A percentile compares a stretch with the other conserved stretches of the same genome.
Evolutionary conservation across 92 coral and sea anemone genomes (phyloP).

Genomic region (Actinernus sp.): DNA sequence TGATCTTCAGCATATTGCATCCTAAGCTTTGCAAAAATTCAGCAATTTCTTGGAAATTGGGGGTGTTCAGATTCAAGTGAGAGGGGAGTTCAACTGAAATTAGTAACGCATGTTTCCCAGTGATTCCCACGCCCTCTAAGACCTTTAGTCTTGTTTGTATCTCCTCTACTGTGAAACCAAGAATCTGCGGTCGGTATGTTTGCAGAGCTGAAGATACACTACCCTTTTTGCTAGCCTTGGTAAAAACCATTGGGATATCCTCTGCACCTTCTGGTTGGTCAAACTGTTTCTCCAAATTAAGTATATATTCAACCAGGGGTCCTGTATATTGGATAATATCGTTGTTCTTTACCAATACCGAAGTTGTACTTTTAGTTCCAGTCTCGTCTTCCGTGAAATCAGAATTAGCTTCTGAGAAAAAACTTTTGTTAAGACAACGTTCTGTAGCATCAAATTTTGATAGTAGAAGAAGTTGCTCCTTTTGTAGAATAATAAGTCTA

Average conservation of each 20-base stretch:
- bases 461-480: no score
- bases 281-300: slow-evolving; percentile 2
- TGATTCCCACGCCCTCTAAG: slow-evolving; percentile 65
- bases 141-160: slow-evolving; percentile 67
- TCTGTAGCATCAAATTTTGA: no score
- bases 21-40: slow-evolving; percentile 70
- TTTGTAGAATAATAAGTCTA: no score
- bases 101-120: slow-evolving; percentile 76
- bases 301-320: slow-evolving; percentile 20
- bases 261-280: not conserved
- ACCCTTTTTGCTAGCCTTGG: slow-evolving; percentile 15
- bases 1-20: slow-evolving; percentile 76
- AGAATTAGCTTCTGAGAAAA: no score
- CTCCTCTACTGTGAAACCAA: slow-evolving; percentile 72
- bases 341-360: no score
- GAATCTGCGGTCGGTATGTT: slow-evolving; percentile 52
- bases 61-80: slow-evolving; percentile 61
- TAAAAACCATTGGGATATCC: slow-evolving; percentile 12
- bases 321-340: no score
- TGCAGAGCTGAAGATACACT: slow-evolving; percentile 51
- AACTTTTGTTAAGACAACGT: no score
- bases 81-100: slow-evolving; percentile 85
- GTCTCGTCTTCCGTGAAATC: no score
- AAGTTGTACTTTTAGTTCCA: no score
- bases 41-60: slow-evolving; percentile 60